phyloP scores from a whole-genome alignment of 2,113 vertebrate species.

The Chiloscyllium plagiosum region DNA sequence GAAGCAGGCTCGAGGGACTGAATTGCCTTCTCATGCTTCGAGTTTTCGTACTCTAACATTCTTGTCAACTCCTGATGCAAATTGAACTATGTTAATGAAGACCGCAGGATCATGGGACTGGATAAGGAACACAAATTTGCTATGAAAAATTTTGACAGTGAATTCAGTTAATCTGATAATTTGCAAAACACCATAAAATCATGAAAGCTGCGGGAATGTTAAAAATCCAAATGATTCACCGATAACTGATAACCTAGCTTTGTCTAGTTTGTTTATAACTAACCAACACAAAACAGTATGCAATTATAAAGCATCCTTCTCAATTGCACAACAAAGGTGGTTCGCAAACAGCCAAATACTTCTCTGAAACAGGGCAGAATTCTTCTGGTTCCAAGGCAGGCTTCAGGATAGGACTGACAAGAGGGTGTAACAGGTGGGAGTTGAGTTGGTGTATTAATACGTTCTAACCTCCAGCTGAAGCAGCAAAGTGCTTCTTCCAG shows the following conservation, averaged over 20 bases:
- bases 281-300: background rate
- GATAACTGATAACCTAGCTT: background rate
- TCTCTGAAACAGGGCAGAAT: background rate
- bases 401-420: no score
- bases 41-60: no score
- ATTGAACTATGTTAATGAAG: background rate
- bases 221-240: background rate
- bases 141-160: background rate
- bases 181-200: background rate
- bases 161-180: background rate
- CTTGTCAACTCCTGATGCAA: background rate
- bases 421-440: no score
- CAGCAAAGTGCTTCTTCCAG: no score
- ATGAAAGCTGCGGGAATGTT: background rate
- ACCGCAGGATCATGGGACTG: background rate
- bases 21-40: no score
- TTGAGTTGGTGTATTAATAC: no score
- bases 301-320: background rate
- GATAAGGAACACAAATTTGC: background rate
- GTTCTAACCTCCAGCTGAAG: no score
- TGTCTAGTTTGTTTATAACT: background rate
- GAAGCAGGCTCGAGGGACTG: no score
- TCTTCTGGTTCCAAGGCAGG: no score
- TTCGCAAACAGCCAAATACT: background rate
- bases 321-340: background rate